A percentile compares a stretch with the other conserved stretches of the same genome.
phyloP scores from a whole-genome alignment of 2,113 vertebrate genomes.

The Leptobrachium ailaonicum region DNA sequence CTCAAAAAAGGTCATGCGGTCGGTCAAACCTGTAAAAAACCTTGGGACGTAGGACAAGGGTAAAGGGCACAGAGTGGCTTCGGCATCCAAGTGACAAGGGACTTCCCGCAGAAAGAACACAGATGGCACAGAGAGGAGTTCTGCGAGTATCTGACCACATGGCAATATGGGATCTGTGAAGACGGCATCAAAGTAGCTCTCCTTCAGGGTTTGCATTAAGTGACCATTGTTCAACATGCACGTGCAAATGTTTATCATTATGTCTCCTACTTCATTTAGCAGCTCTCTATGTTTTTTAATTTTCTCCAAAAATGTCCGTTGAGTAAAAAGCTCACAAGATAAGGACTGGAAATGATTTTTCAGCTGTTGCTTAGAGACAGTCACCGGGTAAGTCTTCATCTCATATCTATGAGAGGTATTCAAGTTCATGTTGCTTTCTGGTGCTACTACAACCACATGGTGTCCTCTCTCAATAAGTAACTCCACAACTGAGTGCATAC shows the following conservation, averaged over 20 bases:
- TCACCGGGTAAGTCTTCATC: conserved; percentile 57
- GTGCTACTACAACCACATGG: conserved; percentile 65
- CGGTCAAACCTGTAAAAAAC: conserved; percentile 47
- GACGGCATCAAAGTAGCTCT: conserved; percentile 70
- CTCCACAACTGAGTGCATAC: conserved; percentile 63
- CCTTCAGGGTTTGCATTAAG: conserved; percentile 65
- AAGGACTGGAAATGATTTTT: neutral
- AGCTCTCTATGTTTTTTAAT: neutral
- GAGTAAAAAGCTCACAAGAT: neutral
- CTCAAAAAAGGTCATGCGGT: conserved; percentile 75
- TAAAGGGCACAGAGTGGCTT: conserved; percentile 68
- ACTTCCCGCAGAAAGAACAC: conserved; percentile 76
- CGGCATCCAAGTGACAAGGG: conserved; percentile 67
- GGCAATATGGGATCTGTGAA: conserved; percentile 78
- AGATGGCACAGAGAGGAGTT: conserved; percentile 70
- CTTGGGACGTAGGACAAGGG: conserved; percentile 76
- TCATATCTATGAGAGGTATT: conserved; percentile 66
- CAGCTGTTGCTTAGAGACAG: conserved; percentile 60
- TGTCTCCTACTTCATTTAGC: accelerated
- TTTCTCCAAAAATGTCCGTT: conserved; percentile 53
- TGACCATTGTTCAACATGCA: conserved; percentile 64
- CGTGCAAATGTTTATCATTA: conserved; percentile 55
- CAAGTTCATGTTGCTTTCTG: conserved; percentile 69
- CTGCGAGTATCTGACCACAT: conserved; percentile 76
- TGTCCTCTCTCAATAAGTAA: conserved; percentile 75